phyloP scores from a whole-genome alignment of 2,797 vertebrate species.

The Pygocentrus nattereri region DNA sequence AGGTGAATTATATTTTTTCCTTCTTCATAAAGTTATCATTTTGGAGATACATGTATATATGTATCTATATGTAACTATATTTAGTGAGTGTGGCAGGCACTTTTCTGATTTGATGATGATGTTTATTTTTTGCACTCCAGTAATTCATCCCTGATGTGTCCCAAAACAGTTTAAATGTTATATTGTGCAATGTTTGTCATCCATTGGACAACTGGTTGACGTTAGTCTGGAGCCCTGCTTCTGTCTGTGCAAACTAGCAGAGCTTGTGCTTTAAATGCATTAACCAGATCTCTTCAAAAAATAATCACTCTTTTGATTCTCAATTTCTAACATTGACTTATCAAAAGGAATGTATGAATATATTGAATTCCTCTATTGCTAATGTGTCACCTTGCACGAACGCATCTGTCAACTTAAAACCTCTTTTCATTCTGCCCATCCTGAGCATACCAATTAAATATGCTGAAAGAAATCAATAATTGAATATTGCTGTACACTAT shows the following conservation, averaged over 20 bases:
- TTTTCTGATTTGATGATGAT: too few relatives aligned
- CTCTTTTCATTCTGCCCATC: neutral
- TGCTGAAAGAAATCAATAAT: conserved; percentile 50
- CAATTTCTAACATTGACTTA: conserved; percentile 10
- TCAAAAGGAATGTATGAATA: conserved; percentile 14
- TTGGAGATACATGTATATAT: too few relatives aligned
- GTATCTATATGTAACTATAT: too few relatives aligned
- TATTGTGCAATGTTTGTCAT: too few relatives aligned
- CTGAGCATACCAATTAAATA: conserved; percentile 23
- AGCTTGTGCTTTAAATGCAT: conserved; percentile 10
- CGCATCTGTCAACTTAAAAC: conserved; percentile 6
- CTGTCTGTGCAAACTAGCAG: neutral
- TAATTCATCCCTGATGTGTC: too few relatives aligned
- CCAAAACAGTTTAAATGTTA: too few relatives aligned
- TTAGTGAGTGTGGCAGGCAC: too few relatives aligned
- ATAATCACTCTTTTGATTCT: conserved; percentile 32
- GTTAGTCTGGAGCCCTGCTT: too few relatives aligned
- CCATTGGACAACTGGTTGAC: too few relatives aligned
- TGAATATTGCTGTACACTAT: conserved; percentile 41
- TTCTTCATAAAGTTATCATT: too few relatives aligned
- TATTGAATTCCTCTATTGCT: neutral
- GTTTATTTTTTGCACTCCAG: too few relatives aligned
- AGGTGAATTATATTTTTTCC: too few relatives aligned
- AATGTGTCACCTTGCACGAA: conserved; percentile 22
- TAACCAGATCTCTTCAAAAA: conserved; percentile 26